Conservation (phyloP, 2,888 invertebrate species). For the Lepidocyrtinus sp. region DNA sequence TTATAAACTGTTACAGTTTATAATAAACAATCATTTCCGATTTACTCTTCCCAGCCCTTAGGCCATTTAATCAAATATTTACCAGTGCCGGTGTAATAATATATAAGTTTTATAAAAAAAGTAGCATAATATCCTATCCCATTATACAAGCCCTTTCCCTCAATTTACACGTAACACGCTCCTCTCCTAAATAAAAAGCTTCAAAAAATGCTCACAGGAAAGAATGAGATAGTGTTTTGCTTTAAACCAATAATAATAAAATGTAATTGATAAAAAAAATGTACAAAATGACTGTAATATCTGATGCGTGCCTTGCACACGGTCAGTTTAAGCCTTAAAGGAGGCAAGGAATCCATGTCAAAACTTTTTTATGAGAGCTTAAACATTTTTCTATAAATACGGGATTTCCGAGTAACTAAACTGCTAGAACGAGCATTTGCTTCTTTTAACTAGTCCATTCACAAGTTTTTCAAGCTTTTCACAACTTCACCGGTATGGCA, state of each 20-base stretch:
- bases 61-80: background rate
- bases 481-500: background rate
- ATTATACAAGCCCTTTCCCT: background rate
- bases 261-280: background rate
- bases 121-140: no score
- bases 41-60: background rate
- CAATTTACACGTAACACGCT: background rate
- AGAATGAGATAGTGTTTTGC: background rate
- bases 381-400: background rate
- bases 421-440: background rate
- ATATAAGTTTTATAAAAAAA: background rate
- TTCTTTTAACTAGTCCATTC: background rate
- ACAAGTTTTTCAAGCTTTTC: background rate
- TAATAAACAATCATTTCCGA: background rate
- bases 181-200: background rate
- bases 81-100: background rate
- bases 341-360: background rate
- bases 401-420: background rate
- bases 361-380: background rate
- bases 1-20: background rate
- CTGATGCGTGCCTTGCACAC: background rate
- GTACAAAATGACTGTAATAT: background rate
- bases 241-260: background rate
- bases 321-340: background rate
- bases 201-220: background rate